Base-by-base conservation (phyloP, 2,797 vertebrate genomes). In the Manis pentadactyla region DNA sequence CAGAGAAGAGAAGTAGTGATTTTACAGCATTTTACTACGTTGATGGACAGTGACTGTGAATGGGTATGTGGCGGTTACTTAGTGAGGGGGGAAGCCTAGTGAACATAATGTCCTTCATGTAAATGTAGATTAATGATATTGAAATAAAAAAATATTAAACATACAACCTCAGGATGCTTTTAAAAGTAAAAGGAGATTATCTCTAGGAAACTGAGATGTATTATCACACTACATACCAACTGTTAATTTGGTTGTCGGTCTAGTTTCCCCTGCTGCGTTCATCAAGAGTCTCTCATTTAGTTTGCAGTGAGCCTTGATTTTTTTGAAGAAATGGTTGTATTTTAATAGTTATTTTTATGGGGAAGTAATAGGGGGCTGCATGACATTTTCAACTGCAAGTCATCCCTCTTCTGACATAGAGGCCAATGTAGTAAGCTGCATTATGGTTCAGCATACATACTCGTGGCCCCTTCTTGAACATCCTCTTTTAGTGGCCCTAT, bases 321-420 rank as follows among this genome's bases (percentile, higher is more conserved):
- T 68, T 19, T 5, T 3, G 9, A 46, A 19, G 12, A 10, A 13
- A 19, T 1, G 6, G 39, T 46, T 84, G 7, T 55, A 49, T 4
- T 92, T 84, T 84, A 27, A 53, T 15, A 64, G 15, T 55, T 49
- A 66, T 53, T 94, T 89, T 93, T 94, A 29, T 74, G 61, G n/a
- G 23, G 42, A 86, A 13, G 18, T 53, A 6, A 93, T 63, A 7
- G 27, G 9, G 75, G 27, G 42, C 9, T 53, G 34, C 59, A 55
- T 82, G 68, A 39, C 27, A 46, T 63, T 90, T 93, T 86, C 61
- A 69, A 49, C 7, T 75, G 4, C 49, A 75, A 78, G 31, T 81
- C 23, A 74, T 79, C 31, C 19, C 9, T 55, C 18, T 59, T 73
- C 51, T 82, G 7, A 74, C 7, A 6, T 61, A 61, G 25, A 71